These are phyloP conservation scores for Pegoplata infirma DNA, from an alignment of 2,888 invertebrate species.

Conservation along the genomic window DNA sequence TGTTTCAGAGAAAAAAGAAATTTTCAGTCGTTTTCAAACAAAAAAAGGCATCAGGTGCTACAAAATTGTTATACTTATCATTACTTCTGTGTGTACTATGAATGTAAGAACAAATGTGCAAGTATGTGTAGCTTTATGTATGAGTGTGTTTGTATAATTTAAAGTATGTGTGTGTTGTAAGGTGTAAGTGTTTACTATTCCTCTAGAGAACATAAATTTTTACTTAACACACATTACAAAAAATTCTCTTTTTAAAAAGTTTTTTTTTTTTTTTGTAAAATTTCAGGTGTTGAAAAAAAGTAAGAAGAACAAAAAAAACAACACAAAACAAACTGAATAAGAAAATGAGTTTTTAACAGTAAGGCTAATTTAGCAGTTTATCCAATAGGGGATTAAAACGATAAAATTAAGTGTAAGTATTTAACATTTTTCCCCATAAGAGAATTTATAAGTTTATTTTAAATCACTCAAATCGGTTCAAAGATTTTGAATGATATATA, in stretches of 20 bases:
- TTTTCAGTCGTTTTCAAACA: background rate
- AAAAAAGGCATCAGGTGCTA: constrained; percentile 29
- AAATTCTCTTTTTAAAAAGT: constrained; percentile 19
- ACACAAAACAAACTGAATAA: background rate
- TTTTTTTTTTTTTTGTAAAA: constrained; percentile 13
- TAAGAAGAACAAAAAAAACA: too few species aligned
- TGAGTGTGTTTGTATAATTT: background rate
- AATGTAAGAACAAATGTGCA: background rate
- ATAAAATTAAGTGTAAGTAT: too few species aligned
- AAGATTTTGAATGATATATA: too few species aligned
- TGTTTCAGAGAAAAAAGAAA: background rate
- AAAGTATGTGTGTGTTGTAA: constrained; percentile 16
- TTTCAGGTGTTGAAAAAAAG: background rate
- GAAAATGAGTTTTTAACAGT: background rate
- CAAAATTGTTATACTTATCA: constrained; percentile 29
- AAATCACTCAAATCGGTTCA: too few species aligned
- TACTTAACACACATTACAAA: constrained; percentile 25
- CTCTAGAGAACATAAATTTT: constrained; percentile 35
- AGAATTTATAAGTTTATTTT: background rate
- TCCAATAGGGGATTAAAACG: too few species aligned
- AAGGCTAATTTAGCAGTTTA: background rate
- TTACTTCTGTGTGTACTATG: background rate
- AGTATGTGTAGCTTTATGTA: background rate
- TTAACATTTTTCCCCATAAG: background rate
- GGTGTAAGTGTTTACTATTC: constrained; percentile 29